Percentiles rank a stretch among this genome's conserved stretches.
Evolutionary conservation across 2,113 vertebrate species (phyloP).

Genomic region (Oreocharis arfaki): DNA sequence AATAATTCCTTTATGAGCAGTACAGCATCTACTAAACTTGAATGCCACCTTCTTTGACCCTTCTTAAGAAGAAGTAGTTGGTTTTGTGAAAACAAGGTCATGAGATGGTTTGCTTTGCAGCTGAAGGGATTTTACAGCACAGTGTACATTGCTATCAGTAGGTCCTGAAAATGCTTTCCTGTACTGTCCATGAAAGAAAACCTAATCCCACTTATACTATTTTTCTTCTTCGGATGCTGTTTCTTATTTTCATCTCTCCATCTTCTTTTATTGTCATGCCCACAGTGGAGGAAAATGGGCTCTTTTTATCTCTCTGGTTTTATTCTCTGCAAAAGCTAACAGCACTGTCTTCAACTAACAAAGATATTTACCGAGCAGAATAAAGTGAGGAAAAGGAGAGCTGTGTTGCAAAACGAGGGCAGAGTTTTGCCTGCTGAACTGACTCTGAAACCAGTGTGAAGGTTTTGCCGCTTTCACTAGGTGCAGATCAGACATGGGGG

Average conservation of each 20-base stretch:
- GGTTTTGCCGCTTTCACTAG: not conserved
- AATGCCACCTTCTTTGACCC: not conserved
- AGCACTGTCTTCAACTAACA: conserved; percentile 15
- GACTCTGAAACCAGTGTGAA: not conserved
- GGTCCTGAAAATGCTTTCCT: conserved; percentile 16
- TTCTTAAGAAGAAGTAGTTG: conserved; percentile 1
- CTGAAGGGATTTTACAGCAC: not conserved
- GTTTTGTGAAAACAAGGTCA: conserved; percentile 24
- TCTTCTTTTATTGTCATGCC: not conserved
- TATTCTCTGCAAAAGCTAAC: not conserved
- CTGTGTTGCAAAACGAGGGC: not conserved
- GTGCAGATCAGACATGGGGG: not conserved
- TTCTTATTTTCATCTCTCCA: not conserved
- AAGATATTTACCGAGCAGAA: conserved; percentile 27
- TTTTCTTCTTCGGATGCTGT: not conserved
- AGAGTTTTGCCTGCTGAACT: not conserved
- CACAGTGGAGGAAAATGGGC: not conserved
- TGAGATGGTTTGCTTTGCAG: not conserved
- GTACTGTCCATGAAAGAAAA: conserved; percentile 1
- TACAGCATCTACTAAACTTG: not conserved
- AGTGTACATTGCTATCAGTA: not conserved
- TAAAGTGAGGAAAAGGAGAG: not conserved
- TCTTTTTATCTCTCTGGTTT: conserved; percentile 11
- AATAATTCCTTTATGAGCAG: not conserved
- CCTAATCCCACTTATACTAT: conserved; percentile 20